These are phyloP conservation scores for Spondyliosoma cantharus DNA, from an alignment of 2,797 vertebrate genomes.

Conservation along the genomic window DNA sequence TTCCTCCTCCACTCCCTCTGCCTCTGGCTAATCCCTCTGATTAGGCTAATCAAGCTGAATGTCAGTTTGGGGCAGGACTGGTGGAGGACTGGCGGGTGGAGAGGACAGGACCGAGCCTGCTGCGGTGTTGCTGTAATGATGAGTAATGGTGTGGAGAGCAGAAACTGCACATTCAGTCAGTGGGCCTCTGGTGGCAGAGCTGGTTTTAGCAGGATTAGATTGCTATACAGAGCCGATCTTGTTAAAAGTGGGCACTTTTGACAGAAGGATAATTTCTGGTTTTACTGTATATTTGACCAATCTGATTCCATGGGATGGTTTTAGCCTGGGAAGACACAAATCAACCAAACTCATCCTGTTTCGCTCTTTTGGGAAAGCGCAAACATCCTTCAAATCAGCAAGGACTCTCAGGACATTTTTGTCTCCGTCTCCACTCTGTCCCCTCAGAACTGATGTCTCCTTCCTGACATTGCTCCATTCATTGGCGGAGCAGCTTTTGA, in stretches of 20 bases:
- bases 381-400: conserved; percentile 45
- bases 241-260: conserved; percentile 10
- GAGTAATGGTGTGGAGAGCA: conserved; percentile 65
- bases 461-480: conserved; percentile 56
- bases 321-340: conserved; percentile 7
- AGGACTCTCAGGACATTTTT: conserved; percentile 35
- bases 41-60: conserved; percentile 78
- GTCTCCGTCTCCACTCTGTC: conserved; percentile 31
- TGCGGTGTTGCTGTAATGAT: conserved; percentile 59
- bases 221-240: conserved; percentile 3
- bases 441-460: conserved; percentile 60
- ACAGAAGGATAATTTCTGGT: neutral
- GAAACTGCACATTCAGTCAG: conserved; percentile 34
- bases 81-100: conserved; percentile 54
- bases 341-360: neutral
- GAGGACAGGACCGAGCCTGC: conserved; percentile 47
- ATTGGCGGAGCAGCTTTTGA: conserved; percentile 37
- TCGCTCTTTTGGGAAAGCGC: conserved; percentile 52
- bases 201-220: conserved; percentile 44
- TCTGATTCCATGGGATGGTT: conserved; percentile 2
- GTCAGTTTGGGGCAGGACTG: conserved; percentile 56
- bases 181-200: conserved; percentile 40
- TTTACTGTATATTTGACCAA: conserved; percentile 3
- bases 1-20: conserved; percentile 32
- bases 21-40: conserved; percentile 76